phyloP scores from a whole-genome alignment of 2,113 vertebrate species.

The Sterrhoptilus dennistouni region DNA sequence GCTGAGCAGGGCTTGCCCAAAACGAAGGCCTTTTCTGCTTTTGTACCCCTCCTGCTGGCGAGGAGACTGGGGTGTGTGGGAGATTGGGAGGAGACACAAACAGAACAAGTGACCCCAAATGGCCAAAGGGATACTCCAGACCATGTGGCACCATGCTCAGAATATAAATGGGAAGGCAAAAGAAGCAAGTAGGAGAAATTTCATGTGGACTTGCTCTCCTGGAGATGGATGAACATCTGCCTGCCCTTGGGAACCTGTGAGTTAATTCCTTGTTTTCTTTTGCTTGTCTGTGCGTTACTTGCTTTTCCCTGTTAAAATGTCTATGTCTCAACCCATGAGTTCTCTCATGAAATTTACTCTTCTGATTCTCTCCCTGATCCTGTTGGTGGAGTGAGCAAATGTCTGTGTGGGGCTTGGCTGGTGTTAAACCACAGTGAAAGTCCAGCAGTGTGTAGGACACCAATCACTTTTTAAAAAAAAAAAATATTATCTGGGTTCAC shows the following conservation, averaged over 20 bases:
- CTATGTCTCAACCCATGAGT: background rate
- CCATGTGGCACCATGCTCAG: background rate
- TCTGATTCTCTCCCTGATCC: accelerated
- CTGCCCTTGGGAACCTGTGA: background rate
- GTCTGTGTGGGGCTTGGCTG: background rate
- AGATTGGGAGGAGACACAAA: background rate
- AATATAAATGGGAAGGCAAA: background rate
- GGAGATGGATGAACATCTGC: background rate
- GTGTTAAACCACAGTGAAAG: background rate
- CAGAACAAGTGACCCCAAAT: background rate
- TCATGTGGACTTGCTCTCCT: accelerated
- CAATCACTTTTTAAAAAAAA: no score
- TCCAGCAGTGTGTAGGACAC: background rate
- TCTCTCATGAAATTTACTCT: background rate
- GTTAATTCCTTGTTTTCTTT: background rate
- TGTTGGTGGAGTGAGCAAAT: background rate
- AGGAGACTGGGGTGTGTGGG: background rate
- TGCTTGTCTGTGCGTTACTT: background rate
- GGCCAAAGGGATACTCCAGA: background rate
- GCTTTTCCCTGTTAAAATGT: background rate
- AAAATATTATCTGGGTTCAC: background rate
- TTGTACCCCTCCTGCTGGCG: background rate
- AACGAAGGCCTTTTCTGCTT: background rate
- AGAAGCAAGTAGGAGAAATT: background rate
- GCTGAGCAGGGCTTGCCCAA: background rate